Base-by-base conservation (phyloP, 2,797 vertebrate genomes). In the Sebastes goodei region DNA sequence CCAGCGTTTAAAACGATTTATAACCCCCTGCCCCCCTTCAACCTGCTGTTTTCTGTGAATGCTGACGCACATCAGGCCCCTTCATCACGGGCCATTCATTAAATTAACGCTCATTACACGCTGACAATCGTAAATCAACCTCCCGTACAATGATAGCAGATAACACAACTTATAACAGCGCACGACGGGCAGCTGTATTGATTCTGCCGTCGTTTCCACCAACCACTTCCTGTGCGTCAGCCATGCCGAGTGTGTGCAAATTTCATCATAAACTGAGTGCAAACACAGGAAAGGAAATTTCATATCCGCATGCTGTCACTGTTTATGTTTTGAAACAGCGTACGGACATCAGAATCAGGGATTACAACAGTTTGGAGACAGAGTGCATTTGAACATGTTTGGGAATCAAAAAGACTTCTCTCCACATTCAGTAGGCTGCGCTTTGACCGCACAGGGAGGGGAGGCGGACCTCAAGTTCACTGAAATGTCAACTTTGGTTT, bases 281-380 rank as follows among this genome's bases (percentile, higher is more conserved):
- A 93, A 94, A 94, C 94, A 94, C 60, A 59, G 84, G 71, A 90
- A 75, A 85, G 94, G 94, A 94, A 95, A 93, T 94, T 93, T 90
- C 92, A 95, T 95, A 94, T 95, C 93, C 93, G 82, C 79, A 68
- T 71, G 86, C 91, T 85, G 86, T 92, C 89, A 83, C 69, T 86
- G 83, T 89, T 92, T 91, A 91, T 90, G 86, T 93, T 94, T 92
- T 89, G 84, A 82, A 87, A 67, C 29, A 67, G 61, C 5, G 20
- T 29, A 74, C 9, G 6, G 69, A 84, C 27, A 11, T 49, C 38
- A 12, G 68, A 49, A 80, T 61, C 6, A 2, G 32, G 17, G 76
- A 85, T 74, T 30, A 79, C 76, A 76, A 83, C 68, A 63, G 81
- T 78, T 80, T 71, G 33, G 64, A 86, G 74, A 71, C 66, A 46